Conservation (phyloP, 2,113 vertebrate genomes). For the Zosterops japonicus region DNA sequence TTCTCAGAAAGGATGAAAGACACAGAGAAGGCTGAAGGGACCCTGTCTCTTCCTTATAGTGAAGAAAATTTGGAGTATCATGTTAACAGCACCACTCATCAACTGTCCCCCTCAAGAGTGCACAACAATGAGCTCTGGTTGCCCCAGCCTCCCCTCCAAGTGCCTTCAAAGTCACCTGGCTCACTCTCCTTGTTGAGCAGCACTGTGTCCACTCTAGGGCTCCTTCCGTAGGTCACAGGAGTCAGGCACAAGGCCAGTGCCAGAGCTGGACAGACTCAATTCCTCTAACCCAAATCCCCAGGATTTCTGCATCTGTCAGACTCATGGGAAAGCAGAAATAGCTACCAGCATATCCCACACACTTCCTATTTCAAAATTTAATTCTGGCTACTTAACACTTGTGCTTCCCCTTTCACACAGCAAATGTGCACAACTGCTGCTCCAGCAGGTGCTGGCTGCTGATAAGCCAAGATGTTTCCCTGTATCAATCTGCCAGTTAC, state of each 20-base stretch:
- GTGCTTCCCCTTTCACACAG: background rate
- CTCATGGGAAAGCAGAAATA: slow-evolving; percentile 51
- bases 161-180: background rate
- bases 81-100: background rate
- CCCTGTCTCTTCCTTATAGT: background rate
- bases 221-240: rapidly evolving
- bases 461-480: background rate
- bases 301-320: background rate
- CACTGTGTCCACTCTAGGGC: rapidly evolving
- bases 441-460: background rate
- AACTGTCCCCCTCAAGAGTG: background rate
- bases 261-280: background rate
- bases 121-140: background rate
- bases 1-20: background rate
- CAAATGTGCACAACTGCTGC: background rate
- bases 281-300: rapidly evolving
- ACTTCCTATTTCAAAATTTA: slow-evolving; percentile 28
- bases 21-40: background rate
- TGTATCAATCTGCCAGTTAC: background rate
- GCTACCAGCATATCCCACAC: background rate
- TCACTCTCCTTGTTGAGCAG: background rate
- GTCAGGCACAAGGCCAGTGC: background rate
- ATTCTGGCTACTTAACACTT: background rate
- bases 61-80: background rate
- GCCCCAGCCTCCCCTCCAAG: background rate